Evolutionary conservation across 2,113 vertebrate species (phyloP).

Genomic region (Ailurus styani): DNA sequence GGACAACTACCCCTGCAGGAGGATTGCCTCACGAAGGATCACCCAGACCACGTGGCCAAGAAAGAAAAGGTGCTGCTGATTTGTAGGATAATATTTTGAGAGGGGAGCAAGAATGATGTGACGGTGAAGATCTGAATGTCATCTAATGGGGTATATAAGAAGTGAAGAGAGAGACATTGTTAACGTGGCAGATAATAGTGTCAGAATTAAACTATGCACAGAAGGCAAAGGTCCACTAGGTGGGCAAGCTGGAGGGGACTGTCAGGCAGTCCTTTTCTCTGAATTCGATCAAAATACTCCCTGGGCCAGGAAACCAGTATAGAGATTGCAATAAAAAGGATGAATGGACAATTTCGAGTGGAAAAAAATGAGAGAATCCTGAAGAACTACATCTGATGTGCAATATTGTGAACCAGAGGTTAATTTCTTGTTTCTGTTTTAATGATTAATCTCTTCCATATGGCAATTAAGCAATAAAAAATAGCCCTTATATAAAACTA

Average conservation of each 20-base stretch:
- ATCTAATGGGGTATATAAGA: background rate
- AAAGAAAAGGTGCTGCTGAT: too few species aligned
- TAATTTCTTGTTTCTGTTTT: background rate
- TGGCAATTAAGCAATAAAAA: background rate
- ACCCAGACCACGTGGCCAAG: background rate
- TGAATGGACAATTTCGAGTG: background rate
- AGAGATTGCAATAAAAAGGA: background rate
- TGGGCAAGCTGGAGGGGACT: background rate
- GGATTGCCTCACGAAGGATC: fast-evolving
- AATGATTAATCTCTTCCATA: conserved; percentile 49
- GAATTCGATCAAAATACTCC: background rate
- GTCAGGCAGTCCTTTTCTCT: background rate
- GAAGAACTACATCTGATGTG: background rate
- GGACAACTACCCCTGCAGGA: background rate
- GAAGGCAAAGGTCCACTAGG: background rate
- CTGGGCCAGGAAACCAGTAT: background rate
- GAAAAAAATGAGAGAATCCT: background rate
- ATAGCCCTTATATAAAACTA: conserved; percentile 35
- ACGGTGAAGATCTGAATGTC: background rate
- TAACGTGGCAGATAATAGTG: background rate
- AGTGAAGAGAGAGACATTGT: background rate
- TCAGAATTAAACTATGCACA: background rate
- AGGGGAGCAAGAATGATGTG: background rate
- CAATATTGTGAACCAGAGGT: background rate
- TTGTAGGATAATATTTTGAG: background rate